phyloP scores from a whole-genome alignment of 1,140 invertebrate species.

The Lanistes nyassanus region DNA sequence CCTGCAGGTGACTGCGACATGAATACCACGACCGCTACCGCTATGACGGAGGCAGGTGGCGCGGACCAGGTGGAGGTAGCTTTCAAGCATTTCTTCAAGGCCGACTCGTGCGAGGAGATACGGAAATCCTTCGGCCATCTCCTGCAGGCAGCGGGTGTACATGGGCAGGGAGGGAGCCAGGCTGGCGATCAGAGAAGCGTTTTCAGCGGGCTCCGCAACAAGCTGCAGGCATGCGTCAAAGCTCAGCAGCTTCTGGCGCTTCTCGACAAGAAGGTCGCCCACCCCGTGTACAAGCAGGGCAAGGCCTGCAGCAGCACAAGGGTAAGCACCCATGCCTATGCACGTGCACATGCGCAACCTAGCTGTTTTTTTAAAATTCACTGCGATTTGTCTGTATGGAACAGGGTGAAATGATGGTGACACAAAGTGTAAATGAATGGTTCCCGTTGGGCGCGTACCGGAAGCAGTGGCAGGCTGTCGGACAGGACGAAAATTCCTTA shows the following conservation, averaged over 20 bases:
- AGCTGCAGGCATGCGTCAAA: conserved; percentile 86
- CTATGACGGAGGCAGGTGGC: too few species aligned
- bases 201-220: conserved; percentile 65
- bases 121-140: conserved; percentile 75
- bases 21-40: too few species aligned
- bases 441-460: too few species aligned
- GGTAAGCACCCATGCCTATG: conserved; percentile 66
- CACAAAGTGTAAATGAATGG: too few species aligned
- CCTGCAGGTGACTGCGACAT: too few species aligned
- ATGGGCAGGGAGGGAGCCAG: too few species aligned
- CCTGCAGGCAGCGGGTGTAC: conserved; percentile 69
- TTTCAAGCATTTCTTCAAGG: conserved; percentile 92
- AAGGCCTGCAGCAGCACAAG: conserved; percentile 84
- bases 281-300: conserved; percentile 91
- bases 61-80: conserved; percentile 61
- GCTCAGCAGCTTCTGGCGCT: conserved; percentile 95
- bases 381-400: too few species aligned
- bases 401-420: too few species aligned
- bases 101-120: conserved; percentile 89
- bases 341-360: too few species aligned
- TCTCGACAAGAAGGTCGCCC: conserved; percentile 89
- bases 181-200: conserved; percentile 77
- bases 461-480: too few species aligned
- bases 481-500: too few species aligned
- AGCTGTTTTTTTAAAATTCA: too few species aligned